Evolutionary conservation across 2,888 invertebrate genomes (phyloP).

Genomic region (Sepiola atlantica): DNA sequence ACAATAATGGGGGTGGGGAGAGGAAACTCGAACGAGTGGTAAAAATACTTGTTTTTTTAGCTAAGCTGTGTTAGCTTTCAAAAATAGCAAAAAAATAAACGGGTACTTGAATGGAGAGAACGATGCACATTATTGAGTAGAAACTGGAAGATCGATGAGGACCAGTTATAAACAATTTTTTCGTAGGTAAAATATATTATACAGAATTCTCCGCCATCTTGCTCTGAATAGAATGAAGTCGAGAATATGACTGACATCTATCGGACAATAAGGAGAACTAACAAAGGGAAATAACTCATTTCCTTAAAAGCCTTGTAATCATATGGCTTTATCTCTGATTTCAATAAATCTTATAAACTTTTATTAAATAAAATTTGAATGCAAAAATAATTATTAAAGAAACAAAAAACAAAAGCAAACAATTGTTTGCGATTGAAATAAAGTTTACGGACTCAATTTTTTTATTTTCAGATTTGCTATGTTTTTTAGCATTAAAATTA

Average conservation of each 20-base stretch:
- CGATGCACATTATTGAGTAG: neutral
- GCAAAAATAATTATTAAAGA: neutral
- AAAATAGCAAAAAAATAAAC: constrained; percentile 8
- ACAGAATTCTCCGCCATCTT: constrained; percentile 32
- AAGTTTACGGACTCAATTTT: neutral
- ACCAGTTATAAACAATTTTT: neutral
- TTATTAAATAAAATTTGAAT: neutral
- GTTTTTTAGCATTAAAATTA: too few relatives aligned
- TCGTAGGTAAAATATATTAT: neutral
- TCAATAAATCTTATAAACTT: neutral
- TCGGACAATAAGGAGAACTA: neutral
- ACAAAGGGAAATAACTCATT: neutral
- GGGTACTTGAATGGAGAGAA: neutral
- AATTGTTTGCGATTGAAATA: neutral
- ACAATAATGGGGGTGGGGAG: neutral
- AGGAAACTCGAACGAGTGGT: neutral
- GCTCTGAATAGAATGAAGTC: neutral
- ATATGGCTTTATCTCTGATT: neutral
- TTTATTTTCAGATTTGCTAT: too few relatives aligned
- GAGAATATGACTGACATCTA: neutral
- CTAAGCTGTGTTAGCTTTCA: neutral
- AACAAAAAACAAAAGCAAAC: neutral
- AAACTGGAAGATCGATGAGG: constrained; percentile 37
- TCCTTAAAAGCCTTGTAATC: neutral
- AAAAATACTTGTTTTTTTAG: neutral